These are phyloP conservation scores for Sorex maritimensis DNA, from an alignment of 2,797 vertebrate species.

Conservation along the genomic window DNA sequence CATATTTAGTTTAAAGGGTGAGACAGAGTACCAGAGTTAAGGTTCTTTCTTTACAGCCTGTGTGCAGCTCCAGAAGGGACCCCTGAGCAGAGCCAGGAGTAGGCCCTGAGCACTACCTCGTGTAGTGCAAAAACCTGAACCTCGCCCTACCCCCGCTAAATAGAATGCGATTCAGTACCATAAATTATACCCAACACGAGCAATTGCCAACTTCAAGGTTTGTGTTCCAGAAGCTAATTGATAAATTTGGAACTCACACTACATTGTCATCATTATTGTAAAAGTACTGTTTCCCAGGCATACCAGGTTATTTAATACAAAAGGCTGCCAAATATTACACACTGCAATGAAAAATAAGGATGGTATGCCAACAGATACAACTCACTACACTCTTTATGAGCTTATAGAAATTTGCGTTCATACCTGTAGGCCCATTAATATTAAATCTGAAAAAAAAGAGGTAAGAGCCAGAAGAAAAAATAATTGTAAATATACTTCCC, in stretches of 20 bases:
- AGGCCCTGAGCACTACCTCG: too few relatives aligned
- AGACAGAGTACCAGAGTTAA: too few relatives aligned
- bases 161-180: slow-evolving; percentile 11
- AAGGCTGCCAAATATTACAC: not conserved
- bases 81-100: too few relatives aligned
- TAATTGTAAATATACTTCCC: not conserved
- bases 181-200: not conserved
- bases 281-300: not conserved
- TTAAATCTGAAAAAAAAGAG: not conserved
- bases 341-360: not conserved
- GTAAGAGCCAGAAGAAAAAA: not conserved
- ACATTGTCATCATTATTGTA: not conserved
- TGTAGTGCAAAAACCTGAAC: too few relatives aligned
- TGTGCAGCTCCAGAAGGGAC: too few relatives aligned
- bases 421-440: not conserved
- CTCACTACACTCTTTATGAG: not conserved
- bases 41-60: too few relatives aligned
- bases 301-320: slow-evolving; percentile 45
- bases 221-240: not conserved
- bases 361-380: not conserved
- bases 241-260: slow-evolving; percentile 18
- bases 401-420: not conserved
- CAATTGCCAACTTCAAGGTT: not conserved
- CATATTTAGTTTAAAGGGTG: not conserved
- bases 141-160: too few relatives aligned